A percentile compares a stretch with the other conserved stretches of the same genome.
Evolutionary conservation across 2,888 invertebrate species (phyloP).

Genomic region (Eupithecia insigniata): DNA sequence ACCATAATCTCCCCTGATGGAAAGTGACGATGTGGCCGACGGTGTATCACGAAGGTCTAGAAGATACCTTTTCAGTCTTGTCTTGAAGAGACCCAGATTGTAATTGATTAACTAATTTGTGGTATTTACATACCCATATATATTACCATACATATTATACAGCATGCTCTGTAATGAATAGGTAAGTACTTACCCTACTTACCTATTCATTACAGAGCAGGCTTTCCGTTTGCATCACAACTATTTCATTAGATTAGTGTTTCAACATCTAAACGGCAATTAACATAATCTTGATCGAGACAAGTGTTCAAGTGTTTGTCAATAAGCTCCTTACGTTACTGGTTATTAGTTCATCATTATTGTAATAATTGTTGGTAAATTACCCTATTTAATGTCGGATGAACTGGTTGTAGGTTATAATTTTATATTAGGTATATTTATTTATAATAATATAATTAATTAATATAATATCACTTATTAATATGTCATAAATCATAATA

Average conservation of each 20-base stretch:
- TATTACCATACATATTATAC: no score
- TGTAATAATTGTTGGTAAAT: neutral
- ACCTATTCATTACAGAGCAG: neutral
- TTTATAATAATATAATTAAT: no score
- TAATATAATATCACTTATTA: no score
- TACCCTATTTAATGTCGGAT: neutral
- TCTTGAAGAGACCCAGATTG: no score
- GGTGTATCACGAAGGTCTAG: no score
- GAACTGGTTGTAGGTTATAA: neutral
- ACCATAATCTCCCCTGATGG: no score
- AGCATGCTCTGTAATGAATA: no score
- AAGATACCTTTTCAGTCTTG: no score
- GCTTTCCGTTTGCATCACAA: slow-evolving; percentile 13
- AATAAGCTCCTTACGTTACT: slow-evolving; percentile 12
- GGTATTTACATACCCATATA: neutral
- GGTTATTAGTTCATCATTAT: neutral
- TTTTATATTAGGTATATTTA: neutral
- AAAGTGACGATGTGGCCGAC: no score
- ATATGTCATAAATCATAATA: no score
- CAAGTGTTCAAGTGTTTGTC: slow-evolving; percentile 23
- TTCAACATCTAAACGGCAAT: slow-evolving; percentile 26
- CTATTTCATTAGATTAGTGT: slow-evolving; percentile 19
- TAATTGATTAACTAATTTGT: no score
- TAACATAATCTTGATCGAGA: slow-evolving; percentile 23
- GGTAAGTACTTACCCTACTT: no score